These are phyloP conservation scores for Dendropsophus ebraccatus DNA, from an alignment of 2,113 vertebrate genomes.

Conservation along the genomic window DNA sequence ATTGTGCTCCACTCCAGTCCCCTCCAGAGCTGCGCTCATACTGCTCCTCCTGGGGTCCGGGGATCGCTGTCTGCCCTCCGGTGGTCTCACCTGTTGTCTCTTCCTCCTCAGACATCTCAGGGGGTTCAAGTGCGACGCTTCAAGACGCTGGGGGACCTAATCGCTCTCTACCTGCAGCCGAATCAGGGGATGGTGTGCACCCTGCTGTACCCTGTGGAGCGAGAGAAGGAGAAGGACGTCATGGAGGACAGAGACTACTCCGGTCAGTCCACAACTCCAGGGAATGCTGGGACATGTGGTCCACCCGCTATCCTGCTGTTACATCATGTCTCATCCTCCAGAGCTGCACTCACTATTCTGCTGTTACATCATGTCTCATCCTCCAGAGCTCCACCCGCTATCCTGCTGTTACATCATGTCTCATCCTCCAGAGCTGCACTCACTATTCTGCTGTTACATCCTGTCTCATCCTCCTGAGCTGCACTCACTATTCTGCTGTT, in stretches of 20 bases:
- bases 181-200: slow-evolving; percentile 95
- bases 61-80: too few species aligned
- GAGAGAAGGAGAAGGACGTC: slow-evolving; percentile 84
- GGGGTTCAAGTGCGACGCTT: slow-evolving; percentile 93
- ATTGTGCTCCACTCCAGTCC: too few species aligned
- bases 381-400: too few species aligned
- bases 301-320: too few species aligned
- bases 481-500: too few species aligned
- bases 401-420: too few species aligned
- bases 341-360: not conserved
- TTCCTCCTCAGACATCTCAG: slow-evolving; percentile 83
- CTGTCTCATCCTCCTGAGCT: too few species aligned
- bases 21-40: too few species aligned
- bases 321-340: not conserved
- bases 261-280: slow-evolving; percentile 69
- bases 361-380: too few species aligned
- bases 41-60: too few species aligned
- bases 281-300: slow-evolving; percentile 15
- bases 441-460: too few species aligned
- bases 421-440: too few species aligned
- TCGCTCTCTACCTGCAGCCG: slow-evolving; percentile 90
- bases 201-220: slow-evolving; percentile 87
- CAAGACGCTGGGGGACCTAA: slow-evolving; percentile 88
- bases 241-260: slow-evolving; percentile 89
- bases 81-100: not conserved